phyloP scores from a whole-genome alignment of 2,888 invertebrate species.

The Orchestes rusci region DNA sequence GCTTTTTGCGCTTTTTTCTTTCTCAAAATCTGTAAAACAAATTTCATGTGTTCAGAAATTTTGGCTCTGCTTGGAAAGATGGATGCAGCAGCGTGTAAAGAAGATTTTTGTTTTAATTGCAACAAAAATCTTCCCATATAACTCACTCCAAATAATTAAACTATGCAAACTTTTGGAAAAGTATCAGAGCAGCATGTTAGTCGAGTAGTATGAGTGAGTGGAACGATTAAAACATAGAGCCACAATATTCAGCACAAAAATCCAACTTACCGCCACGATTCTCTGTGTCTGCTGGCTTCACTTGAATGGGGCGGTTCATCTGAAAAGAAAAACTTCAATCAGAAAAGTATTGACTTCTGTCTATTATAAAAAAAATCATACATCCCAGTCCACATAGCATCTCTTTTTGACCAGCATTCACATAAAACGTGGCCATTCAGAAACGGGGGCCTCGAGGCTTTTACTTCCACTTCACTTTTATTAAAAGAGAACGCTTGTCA shows the following conservation, averaged over 20 bases:
- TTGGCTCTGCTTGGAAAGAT: too few species aligned
- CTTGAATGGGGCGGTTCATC: conserved; percentile 99
- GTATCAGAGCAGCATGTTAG: conserved; percentile 1
- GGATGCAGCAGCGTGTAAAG: too few species aligned
- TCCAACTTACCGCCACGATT: conserved; percentile 87
- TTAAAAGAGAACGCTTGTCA: conserved; percentile 25
- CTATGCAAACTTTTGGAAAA: conserved; percentile 23
- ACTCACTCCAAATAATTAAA: not conserved
- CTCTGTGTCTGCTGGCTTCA: conserved; percentile 99
- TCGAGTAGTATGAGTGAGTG: too few species aligned
- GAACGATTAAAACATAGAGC: conserved; percentile 1
- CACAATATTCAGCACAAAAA: conserved; percentile 19
- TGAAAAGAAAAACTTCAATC: conserved; percentile 57
- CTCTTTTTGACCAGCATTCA: too few species aligned
- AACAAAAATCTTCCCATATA: not conserved
- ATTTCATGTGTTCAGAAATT: conserved; percentile 23
- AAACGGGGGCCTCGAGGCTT: conserved; percentile 22
- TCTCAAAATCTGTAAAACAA: conserved; percentile 26
- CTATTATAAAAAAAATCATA: too few species aligned
- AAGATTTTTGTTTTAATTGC: not conserved
- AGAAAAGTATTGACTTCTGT: too few species aligned
- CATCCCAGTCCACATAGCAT: not conserved
- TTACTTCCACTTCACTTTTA: conserved; percentile 26
- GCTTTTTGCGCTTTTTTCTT: conserved; percentile 26
- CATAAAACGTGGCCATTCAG: conserved; percentile 21